These are phyloP conservation scores for Bradypodion ventrale DNA, from an alignment of 2,797 vertebrate genomes.

Conservation along the genomic window DNA sequence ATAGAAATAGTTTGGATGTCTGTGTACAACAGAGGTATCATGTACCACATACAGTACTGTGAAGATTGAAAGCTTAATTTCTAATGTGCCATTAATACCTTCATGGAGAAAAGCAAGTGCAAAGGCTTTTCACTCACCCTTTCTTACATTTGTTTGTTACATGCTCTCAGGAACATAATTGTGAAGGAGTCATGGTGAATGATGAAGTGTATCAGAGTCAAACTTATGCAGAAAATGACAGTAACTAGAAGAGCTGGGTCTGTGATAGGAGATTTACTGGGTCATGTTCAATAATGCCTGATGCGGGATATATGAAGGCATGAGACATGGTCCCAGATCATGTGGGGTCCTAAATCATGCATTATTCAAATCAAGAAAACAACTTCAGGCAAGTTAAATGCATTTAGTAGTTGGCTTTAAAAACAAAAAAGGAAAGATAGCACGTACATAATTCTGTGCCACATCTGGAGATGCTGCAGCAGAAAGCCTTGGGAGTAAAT, in stretches of 20 bases:
- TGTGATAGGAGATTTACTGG: not conserved
- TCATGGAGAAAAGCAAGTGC: conserved; percentile 34
- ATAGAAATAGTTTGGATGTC: conserved; percentile 45
- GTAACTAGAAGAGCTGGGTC: not conserved
- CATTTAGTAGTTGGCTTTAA: not conserved
- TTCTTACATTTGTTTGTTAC: conserved; percentile 22
- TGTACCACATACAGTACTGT: conserved; percentile 52
- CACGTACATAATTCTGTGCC: not conserved
- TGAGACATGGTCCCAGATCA: not conserved
- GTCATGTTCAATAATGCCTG: not conserved
- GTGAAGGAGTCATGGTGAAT: conserved; percentile 18
- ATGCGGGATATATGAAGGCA: not conserved
- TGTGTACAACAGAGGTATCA: conserved; percentile 44
- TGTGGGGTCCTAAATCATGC: not conserved
- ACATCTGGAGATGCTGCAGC: too few relatives aligned
- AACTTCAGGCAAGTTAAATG: not conserved
- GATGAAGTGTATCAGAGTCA: not conserved
- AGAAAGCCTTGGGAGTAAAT: not conserved
- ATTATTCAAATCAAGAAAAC: not conserved
- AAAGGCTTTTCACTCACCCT: conserved; percentile 32
- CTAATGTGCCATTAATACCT: conserved; percentile 52
- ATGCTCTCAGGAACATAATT: not conserved
- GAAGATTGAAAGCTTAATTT: conserved; percentile 59
- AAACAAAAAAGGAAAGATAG: not conserved
- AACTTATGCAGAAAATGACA: not conserved